Evolutionary conservation across 1,140 invertebrate genomes (phyloP).

Genomic region (Macrobrachium nipponense): DNA sequence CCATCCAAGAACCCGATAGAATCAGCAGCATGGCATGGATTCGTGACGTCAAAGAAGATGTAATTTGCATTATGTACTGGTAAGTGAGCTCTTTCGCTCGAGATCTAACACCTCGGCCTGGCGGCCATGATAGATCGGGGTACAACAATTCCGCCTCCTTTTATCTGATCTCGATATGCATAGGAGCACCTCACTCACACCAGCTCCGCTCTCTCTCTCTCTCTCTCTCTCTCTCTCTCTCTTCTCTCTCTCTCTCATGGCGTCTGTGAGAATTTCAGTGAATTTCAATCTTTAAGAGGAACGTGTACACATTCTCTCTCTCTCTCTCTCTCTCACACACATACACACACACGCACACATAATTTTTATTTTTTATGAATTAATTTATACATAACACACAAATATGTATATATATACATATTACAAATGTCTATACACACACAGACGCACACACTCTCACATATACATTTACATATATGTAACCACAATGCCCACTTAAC

Average conservation of each 20-base stretch:
- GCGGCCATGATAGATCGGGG: constrained; percentile 21
- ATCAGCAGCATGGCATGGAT: constrained; percentile 4
- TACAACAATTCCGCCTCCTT: not conserved
- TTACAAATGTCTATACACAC: too few species aligned
- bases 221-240: too few species aligned
- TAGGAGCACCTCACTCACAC: not conserved
- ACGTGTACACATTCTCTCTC: not conserved
- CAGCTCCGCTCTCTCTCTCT: too few species aligned
- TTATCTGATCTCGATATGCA: constrained; percentile 1
- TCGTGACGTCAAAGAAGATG: constrained; percentile 40
- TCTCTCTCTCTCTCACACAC: constrained; percentile 17
- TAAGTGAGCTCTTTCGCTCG: constrained; percentile 36
- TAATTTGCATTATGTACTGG: constrained; percentile 43
- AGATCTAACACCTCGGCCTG: constrained; percentile 34
- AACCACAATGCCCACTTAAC: too few species aligned
- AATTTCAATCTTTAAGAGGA: not conserved
- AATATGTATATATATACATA: too few species aligned
- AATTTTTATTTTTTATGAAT: too few species aligned
- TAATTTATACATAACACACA: not conserved
- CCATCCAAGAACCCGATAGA: constrained; percentile 17
- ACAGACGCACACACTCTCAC: too few species aligned
- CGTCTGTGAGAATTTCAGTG: not conserved
- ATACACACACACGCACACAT: too few species aligned
- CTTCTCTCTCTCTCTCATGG: too few species aligned
- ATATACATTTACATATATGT: too few species aligned